Evolutionary conservation across 2,797 vertebrate genomes (phyloP).

Genomic region (Brachyalestes nurse): DNA sequence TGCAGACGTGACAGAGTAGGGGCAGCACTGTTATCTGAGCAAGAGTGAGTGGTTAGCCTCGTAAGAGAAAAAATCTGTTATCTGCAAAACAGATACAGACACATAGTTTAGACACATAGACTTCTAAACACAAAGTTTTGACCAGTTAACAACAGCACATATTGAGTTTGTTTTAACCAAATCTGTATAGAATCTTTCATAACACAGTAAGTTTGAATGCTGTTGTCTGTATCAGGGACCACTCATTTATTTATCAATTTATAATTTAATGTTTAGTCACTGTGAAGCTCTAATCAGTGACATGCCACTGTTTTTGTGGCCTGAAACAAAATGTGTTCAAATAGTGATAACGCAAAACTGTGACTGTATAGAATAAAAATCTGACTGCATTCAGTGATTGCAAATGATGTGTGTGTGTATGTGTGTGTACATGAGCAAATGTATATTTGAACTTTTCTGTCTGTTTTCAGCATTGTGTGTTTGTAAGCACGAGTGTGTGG

Average conservation of each 20-base stretch:
- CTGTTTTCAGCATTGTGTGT: slow-evolving; percentile 22
- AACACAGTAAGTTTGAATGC: too few relatives aligned
- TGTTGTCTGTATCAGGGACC: not conserved
- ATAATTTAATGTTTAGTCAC: too few relatives aligned
- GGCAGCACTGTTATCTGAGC: not conserved
- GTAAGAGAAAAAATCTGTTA: not conserved
- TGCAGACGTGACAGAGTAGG: slow-evolving; percentile 7
- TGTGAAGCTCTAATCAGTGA: too few relatives aligned
- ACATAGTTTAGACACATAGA: not conserved
- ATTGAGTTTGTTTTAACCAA: not conserved
- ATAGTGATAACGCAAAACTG: too few relatives aligned
- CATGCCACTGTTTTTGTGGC: too few relatives aligned
- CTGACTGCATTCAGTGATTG: not conserved
- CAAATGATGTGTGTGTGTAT: not conserved
- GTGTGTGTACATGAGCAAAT: not conserved
- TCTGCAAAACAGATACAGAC: not conserved
- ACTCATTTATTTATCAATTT: not conserved
- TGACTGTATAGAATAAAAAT: too few relatives aligned
- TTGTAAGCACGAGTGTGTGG: slow-evolving; percentile 32
- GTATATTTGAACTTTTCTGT: not conserved
- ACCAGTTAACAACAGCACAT: not conserved
- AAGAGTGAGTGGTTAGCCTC: slow-evolving; percentile 12
- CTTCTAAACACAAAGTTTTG: not conserved
- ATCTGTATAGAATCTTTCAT: too few relatives aligned
- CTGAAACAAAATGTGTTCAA: too few relatives aligned